A percentile compares a stretch with the other conserved stretches of the same genome.
Conservation (phyloP, 1,140 invertebrate genomes). For the Penaeus vannamei region DNA sequence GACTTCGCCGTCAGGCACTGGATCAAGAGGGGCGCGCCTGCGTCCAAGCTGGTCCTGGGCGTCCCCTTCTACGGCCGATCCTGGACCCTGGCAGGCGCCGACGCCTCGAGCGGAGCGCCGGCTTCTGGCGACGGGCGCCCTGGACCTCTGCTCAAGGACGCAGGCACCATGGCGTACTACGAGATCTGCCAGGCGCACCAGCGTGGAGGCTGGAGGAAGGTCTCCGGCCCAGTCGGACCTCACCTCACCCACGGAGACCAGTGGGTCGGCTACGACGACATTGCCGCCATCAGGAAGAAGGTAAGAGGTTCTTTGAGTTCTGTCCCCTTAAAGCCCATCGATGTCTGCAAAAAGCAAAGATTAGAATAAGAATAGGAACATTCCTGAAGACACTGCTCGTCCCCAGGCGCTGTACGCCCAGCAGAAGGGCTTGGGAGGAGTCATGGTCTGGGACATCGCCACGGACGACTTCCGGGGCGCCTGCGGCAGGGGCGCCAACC, state of each 20-base stretch:
- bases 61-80: slow-evolving; percentile 91
- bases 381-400: background rate
- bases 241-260: slow-evolving; percentile 77
- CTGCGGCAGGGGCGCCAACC: background rate
- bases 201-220: slow-evolving; percentile 48
- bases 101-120: slow-evolving; percentile 46
- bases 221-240: slow-evolving; percentile 71
- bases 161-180: slow-evolving; percentile 64
- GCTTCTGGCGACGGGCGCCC: slow-evolving; percentile 47
- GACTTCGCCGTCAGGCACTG: slow-evolving; percentile 84
- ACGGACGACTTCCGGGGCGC: slow-evolving; percentile 61
- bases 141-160: slow-evolving; percentile 48
- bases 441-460: slow-evolving; percentile 69
- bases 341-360: too few relatives aligned
- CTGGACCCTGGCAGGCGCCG: slow-evolving; percentile 75
- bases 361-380: too few relatives aligned
- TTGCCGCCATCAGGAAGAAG: slow-evolving; percentile 59
- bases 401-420: slow-evolving; percentile 50
- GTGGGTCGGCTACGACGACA: slow-evolving; percentile 67
- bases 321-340: background rate
- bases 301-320: background rate
- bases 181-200: slow-evolving; percentile 63
- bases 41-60: slow-evolving; percentile 87
- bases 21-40: slow-evolving; percentile 86
- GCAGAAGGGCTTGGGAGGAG: slow-evolving; percentile 61